Evolutionary conservation across 2,113 vertebrate genomes (phyloP).

Genomic region (Asarcornis scutulata): DNA sequence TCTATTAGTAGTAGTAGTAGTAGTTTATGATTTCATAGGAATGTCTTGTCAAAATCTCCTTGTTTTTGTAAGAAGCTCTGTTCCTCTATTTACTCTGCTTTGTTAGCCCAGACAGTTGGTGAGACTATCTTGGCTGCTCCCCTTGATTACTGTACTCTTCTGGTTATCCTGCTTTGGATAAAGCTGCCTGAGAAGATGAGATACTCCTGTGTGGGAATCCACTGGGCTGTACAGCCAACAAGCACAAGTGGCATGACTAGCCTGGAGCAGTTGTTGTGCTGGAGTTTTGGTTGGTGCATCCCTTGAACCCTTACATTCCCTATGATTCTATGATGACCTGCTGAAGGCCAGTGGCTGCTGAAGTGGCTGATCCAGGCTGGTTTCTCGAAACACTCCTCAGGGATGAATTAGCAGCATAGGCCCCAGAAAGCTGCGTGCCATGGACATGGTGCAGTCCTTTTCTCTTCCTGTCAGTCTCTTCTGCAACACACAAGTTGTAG

Average conservation of each 20-base stretch:
- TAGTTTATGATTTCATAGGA: neutral
- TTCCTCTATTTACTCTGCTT: neutral
- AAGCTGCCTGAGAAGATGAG: neutral
- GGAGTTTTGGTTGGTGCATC: neutral
- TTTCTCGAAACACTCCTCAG: neutral
- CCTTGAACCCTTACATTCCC: neutral
- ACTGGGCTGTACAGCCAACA: neutral
- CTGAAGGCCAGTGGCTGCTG: neutral
- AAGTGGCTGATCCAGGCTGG: neutral
- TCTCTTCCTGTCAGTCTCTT: neutral
- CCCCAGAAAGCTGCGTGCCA: neutral
- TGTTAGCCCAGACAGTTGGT: neutral
- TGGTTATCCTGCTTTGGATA: neutral
- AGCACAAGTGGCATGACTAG: neutral
- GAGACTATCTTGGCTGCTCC: neutral
- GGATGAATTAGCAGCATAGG: neutral
- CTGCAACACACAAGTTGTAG: fast-evolving
- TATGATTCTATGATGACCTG: neutral
- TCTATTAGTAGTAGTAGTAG: neutral
- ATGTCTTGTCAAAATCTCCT: neutral
- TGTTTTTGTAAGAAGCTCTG: neutral
- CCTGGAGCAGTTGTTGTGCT: neutral
- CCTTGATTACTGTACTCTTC: neutral
- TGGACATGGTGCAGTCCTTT: neutral
- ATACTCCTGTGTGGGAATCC: neutral